Percentiles rank a stretch among this genome's conserved stretches.
These are phyloP conservation scores for Cardiocondyla obscurior DNA, from an alignment of 1,140 invertebrate species.

Conservation along the genomic window DNA sequence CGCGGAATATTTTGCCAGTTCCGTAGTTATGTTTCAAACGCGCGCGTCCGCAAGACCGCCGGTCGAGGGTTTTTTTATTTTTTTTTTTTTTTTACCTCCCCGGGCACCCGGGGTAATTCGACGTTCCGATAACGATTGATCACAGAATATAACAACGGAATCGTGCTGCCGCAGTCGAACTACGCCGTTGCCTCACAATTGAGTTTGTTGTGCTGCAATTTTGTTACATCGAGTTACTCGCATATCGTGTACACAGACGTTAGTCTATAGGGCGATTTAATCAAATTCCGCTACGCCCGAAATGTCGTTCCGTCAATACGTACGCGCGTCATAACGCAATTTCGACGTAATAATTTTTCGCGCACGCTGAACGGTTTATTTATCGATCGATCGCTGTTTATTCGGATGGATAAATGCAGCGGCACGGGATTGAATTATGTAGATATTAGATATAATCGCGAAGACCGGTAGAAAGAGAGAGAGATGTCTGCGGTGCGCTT, in stretches of 20 bases:
- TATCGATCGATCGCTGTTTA: slow-evolving; percentile 20
- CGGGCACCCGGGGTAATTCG: slow-evolving; percentile 10
- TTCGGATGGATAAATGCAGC: background rate
- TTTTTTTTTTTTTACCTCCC: background rate
- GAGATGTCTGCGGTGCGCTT: background rate
- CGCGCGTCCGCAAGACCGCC: background rate
- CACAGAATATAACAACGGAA: slow-evolving; percentile 36
- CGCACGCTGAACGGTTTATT: slow-evolving; percentile 1
- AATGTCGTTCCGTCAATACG: slow-evolving; percentile 35
- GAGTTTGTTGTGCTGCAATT: slow-evolving; percentile 52
- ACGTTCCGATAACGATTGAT: slow-evolving; percentile 41
- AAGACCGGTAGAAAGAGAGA: background rate
- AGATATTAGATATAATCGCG: slow-evolving; percentile 28
- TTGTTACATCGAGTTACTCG: slow-evolving; percentile 42
- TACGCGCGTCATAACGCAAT: slow-evolving; percentile 15
- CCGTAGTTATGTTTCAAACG: slow-evolving; percentile 34
- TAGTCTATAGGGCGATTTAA: slow-evolving; percentile 44
- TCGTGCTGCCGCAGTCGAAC: slow-evolving; percentile 16
- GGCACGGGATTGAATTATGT: slow-evolving; percentile 15
- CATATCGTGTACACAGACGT: slow-evolving; percentile 31
- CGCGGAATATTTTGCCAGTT: slow-evolving; percentile 26
- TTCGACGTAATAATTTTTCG: slow-evolving; percentile 42
- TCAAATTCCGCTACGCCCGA: slow-evolving; percentile 23
- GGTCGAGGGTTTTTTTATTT: background rate
- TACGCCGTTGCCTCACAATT: background rate